Base-by-base conservation (phyloP, 2,113 vertebrate species). In the Bucco capensis region DNA sequence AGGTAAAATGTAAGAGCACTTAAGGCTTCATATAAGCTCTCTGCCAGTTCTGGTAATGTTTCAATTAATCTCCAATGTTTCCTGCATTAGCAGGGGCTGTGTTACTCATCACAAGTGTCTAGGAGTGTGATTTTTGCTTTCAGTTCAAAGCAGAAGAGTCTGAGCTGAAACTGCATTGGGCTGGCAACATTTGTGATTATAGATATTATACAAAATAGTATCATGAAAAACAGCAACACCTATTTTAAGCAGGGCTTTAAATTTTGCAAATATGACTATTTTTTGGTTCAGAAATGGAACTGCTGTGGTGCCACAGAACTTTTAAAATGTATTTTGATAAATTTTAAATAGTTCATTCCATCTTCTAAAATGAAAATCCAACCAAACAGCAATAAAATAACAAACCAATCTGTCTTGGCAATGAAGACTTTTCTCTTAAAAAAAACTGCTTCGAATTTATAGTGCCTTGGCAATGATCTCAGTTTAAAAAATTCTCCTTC, bases 371-470 rank as follows among this genome's bases (percentile, higher is more conserved):
- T 65, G 49, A 49, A 93, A 84, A 16, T 9, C 22, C 35, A 91
- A 67, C 28, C 8, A 58, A 93, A 69, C 23, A 77, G 12, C 49
- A 86, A 78, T 21, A 69, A 75, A 88, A 78, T 57, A 50, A 23
- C 31, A 78, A 88, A 74, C 7, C 65, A 65, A 69, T 81, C 57
- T 69, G 27, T 54, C 62, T 66, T 82, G 77, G 54, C 31, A 82
- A 46, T n/a, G 12, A 27, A 46, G 56, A 19, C 37, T 2, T 28
- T 56, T 74, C 79, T 66, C 24, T 51, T 50, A 83, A 90, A 77
- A 91, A 78, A 53, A 62, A 27, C n/a, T 93, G 83, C 44, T 93
- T 88, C 75, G 76, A 64, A 94, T 88, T 88, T 88, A 54, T 58
- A 69, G 38, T 86, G 37, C 27, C 46, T 21, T 1, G 1, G 30